These are phyloP conservation scores for Sitophilus oryzae DNA, from an alignment of 1,140 invertebrate genomes.

Conservation along the genomic window DNA sequence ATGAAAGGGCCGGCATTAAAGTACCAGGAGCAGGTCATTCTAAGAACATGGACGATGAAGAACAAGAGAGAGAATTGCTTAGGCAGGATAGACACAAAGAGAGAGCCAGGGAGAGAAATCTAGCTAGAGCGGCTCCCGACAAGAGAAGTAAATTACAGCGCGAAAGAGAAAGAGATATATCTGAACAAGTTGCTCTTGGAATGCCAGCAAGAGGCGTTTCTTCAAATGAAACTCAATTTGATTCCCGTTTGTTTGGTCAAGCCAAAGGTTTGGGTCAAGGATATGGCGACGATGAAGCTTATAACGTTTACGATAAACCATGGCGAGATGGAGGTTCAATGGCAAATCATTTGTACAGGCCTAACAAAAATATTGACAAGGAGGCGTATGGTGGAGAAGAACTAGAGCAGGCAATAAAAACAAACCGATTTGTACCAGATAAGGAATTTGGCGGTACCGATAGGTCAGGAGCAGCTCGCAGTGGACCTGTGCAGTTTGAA, in stretches of 20 bases:
- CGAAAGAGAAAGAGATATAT: conserved; percentile 94
- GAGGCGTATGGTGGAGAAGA: conserved; percentile 83
- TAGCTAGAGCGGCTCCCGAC: conserved; percentile 89
- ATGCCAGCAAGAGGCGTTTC: conserved; percentile 77
- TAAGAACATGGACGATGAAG: conserved; percentile 56
- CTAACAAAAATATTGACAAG: conserved; percentile 81
- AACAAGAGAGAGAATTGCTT: conserved; percentile 83
- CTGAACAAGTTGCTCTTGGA: conserved; percentile 96
- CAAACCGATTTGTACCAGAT: conserved; percentile 92
- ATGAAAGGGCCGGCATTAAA: conserved; percentile 85
- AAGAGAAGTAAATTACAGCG: conserved; percentile 85
- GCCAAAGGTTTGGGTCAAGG: conserved; percentile 87
- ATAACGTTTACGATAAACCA: conserved; percentile 96
- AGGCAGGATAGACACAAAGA: conserved; percentile 87
- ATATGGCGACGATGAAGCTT: conserved; percentile 95
- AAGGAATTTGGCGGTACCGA: conserved; percentile 93
- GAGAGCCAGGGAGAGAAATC: conserved; percentile 84
- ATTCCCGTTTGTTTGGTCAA: conserved; percentile 94
- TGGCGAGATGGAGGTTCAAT: conserved; percentile 80
- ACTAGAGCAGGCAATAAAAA: conserved; percentile 79
- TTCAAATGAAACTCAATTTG: conserved; percentile 83
- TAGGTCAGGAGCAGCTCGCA: conserved; percentile 58
- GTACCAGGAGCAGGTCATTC: conserved; percentile 35
- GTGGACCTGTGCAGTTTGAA: conserved; percentile 95
- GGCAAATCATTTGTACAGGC: conserved; percentile 87